Evolutionary conservation across 2,797 vertebrate species (phyloP).

Genomic region (Rachycentron canadum): DNA sequence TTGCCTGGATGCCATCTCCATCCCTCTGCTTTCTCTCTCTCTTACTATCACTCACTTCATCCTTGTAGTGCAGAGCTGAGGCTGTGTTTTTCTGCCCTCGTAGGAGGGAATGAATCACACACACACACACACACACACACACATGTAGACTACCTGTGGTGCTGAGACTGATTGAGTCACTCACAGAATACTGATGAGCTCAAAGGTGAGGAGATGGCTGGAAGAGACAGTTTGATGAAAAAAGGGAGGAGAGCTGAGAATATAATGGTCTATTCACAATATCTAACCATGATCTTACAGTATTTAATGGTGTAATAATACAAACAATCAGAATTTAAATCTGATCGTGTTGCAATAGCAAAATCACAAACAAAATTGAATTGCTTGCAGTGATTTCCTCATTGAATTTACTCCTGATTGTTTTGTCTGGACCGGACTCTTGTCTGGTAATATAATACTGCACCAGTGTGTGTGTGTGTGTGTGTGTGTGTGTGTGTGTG

Average conservation of each 20-base stretch:
- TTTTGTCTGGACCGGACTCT: conserved; percentile 22
- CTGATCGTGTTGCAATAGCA: neutral
- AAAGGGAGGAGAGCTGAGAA: conserved; percentile 17
- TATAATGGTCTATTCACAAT: conserved; percentile 26
- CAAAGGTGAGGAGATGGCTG: conserved; percentile 48
- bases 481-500: conserved; percentile 16
- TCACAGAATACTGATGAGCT: conserved; percentile 72
- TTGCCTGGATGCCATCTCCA: conserved; percentile 24
- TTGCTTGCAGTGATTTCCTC: conserved; percentile 3
- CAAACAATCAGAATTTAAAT: conserved; percentile 7
- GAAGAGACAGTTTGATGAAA: conserved; percentile 44
- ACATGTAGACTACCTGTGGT: conserved; percentile 40
- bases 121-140: conserved; percentile 20
- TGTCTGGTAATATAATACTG: conserved; percentile 15
- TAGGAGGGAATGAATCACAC: conserved; percentile 71
- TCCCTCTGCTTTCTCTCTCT: conserved; percentile 44
- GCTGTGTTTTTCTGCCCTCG: conserved; percentile 60
- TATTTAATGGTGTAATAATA: conserved; percentile 6
- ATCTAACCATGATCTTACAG: conserved; percentile 12
- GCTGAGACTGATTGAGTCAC: conserved; percentile 66
- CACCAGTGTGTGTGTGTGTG: conserved; percentile 16
- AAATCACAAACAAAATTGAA: conserved; percentile 13
- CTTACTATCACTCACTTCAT: conserved; percentile 51
- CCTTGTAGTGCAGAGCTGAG: conserved; percentile 41
- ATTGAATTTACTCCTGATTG: neutral